Conservation (phyloP, 2,888 invertebrate species). For the Agrotis exclamationis region DNA sequence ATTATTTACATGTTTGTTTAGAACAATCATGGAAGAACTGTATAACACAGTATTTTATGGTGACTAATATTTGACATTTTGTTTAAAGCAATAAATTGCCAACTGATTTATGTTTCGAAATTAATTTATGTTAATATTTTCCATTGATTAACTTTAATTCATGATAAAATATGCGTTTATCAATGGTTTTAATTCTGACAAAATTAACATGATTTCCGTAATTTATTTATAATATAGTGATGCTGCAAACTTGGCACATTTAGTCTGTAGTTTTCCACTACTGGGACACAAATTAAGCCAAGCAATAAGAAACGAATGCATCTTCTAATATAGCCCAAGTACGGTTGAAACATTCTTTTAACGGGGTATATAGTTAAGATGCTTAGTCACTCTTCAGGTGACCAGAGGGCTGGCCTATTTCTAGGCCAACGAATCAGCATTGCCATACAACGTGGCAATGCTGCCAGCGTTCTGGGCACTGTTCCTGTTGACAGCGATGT, state of each 20-base stretch:
- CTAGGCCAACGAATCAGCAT: too few species aligned
- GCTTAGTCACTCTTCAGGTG: too few species aligned
- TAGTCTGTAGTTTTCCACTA: not conserved
- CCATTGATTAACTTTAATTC: conserved; percentile 27
- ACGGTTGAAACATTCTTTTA: too few species aligned
- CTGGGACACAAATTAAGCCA: too few species aligned
- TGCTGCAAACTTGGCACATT: not conserved
- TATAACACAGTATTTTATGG: not conserved
- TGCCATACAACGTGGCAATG: too few species aligned
- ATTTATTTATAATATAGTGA: not conserved
- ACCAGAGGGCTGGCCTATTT: too few species aligned
- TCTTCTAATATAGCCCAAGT: too few species aligned
- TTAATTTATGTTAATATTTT: conserved; percentile 25
- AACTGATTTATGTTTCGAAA: conserved; percentile 24
- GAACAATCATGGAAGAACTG: not conserved
- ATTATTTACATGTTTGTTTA: not conserved
- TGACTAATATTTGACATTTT: conserved; percentile 22
- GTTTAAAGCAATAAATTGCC: conserved; percentile 1
- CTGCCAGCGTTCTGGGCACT: too few species aligned
- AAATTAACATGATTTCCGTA: conserved; percentile 7
- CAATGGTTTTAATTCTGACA: conserved; percentile 18
- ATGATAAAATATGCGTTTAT: conserved; percentile 39
- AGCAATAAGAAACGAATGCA: too few species aligned
- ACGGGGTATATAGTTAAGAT: too few species aligned
- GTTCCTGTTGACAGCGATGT: too few species aligned